phyloP scores from a whole-genome alignment of 1,140 invertebrate species.

The Cotesia typhae region DNA sequence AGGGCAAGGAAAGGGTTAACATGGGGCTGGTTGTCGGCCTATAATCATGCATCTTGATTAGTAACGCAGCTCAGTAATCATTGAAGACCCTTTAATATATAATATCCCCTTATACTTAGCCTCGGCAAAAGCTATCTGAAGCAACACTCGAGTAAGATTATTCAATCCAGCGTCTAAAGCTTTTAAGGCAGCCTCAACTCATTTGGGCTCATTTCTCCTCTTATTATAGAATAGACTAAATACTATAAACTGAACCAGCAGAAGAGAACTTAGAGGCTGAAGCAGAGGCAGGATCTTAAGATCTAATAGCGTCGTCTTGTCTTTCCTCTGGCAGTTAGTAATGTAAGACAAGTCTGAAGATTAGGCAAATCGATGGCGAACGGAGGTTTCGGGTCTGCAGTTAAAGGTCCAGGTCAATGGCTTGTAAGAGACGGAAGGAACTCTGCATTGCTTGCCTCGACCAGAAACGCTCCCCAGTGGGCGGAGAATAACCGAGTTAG shows the following conservation, averaged over 20 bases:
- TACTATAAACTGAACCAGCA: no score
- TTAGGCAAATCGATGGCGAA: slow-evolving; percentile 30
- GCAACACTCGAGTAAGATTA: neutral
- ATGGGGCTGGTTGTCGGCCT: slow-evolving; percentile 56
- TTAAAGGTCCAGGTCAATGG: slow-evolving; percentile 61
- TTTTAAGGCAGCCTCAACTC: slow-evolving; percentile 2
- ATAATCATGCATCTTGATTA: slow-evolving; percentile 67
- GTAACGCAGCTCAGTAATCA: slow-evolving; percentile 63
- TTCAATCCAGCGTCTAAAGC: neutral
- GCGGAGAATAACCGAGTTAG: slow-evolving; percentile 59
- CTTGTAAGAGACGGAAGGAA: slow-evolving; percentile 56
- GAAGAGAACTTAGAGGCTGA: neutral
- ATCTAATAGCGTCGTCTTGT: slow-evolving; percentile 3
- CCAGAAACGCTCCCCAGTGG: neutral
- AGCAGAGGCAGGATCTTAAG: neutral
- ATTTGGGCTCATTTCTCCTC: neutral
- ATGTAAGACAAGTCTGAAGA: neutral
- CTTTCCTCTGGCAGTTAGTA: slow-evolving; percentile 16
- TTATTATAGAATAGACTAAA: neutral
- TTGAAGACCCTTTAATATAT: slow-evolving; percentile 58
- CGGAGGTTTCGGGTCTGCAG: slow-evolving; percentile 13
- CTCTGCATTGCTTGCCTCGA: slow-evolving; percentile 13
- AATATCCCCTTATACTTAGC: slow-evolving; percentile 35
- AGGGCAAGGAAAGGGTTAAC: slow-evolving; percentile 14
- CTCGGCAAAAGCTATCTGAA: neutral